phyloP scores from a whole-genome alignment of 2,797 vertebrate species.

The Trichosurus vulpecula region DNA sequence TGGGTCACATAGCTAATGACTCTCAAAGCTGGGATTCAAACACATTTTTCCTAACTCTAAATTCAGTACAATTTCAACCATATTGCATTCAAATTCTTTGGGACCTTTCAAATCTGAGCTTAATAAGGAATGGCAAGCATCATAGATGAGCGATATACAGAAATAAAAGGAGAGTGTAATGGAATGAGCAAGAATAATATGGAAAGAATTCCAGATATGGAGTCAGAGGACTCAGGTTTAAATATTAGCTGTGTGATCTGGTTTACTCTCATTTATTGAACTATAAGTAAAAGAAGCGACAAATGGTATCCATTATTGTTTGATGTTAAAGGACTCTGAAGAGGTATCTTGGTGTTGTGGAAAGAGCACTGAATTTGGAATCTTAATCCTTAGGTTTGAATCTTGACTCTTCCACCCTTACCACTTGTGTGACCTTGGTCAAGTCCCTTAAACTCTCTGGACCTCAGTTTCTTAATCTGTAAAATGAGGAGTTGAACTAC shows the following conservation, averaged over 20 bases:
- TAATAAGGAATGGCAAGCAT: neutral
- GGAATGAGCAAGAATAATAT: neutral
- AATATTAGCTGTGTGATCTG: neutral
- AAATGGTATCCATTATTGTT: neutral
- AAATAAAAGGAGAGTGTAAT: neutral
- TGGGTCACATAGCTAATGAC: neutral
- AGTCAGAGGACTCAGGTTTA: neutral
- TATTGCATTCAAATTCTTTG: neutral
- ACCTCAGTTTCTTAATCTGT: neutral
- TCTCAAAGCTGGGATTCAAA: neutral
- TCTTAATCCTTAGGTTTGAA: neutral
- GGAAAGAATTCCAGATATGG: neutral
- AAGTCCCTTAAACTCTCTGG: neutral
- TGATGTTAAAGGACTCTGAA: neutral
- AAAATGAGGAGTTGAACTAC: neutral
- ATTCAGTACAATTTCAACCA: neutral
- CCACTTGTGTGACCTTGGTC: neutral
- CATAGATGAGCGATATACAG: neutral
- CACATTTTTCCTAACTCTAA: neutral
- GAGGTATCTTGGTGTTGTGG: neutral
- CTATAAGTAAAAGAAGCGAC: neutral
- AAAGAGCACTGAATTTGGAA: neutral
- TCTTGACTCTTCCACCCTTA: neutral
- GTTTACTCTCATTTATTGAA: neutral
- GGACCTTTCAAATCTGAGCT: neutral